phyloP scores from a whole-genome alignment of 2,113 vertebrate species.

The Craseonycteris thonglongyai region DNA sequence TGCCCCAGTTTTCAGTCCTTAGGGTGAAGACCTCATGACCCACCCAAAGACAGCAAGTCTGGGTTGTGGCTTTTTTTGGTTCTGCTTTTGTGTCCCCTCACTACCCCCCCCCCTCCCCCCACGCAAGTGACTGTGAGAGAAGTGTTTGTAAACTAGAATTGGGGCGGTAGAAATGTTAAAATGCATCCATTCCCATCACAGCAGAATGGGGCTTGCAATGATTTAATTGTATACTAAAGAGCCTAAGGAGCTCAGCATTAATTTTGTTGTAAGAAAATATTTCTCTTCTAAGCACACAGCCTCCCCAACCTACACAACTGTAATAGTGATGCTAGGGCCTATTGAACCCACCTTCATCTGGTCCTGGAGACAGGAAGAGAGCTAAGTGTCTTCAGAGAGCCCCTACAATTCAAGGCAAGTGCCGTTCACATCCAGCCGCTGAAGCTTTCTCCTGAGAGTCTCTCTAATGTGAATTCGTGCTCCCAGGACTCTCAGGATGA shows the following conservation, averaged over 20 bases:
- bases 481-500: background rate
- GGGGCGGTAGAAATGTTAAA: background rate
- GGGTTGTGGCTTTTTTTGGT: background rate
- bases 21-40: background rate
- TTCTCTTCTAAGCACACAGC: background rate
- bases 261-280: background rate
- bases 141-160: background rate
- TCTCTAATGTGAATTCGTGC: background rate
- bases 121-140: background rate
- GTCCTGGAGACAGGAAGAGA: background rate
- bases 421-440: background rate
- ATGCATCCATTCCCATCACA: background rate
- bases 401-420: background rate
- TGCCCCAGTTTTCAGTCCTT: slow-evolving; percentile 18
- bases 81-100: background rate
- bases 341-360: background rate
- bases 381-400: background rate
- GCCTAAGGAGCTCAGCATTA: background rate
- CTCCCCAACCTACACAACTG: background rate
- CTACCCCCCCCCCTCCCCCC: no score
- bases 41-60: background rate
- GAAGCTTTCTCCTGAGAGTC: background rate
- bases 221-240: background rate
- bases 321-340: background rate
- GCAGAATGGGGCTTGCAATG: background rate